A percentile compares a stretch with the other conserved stretches of the same genome.
Evolutionary conservation across 2,888 invertebrate genomes (phyloP).

Genomic region (Arctia plantaginis): DNA sequence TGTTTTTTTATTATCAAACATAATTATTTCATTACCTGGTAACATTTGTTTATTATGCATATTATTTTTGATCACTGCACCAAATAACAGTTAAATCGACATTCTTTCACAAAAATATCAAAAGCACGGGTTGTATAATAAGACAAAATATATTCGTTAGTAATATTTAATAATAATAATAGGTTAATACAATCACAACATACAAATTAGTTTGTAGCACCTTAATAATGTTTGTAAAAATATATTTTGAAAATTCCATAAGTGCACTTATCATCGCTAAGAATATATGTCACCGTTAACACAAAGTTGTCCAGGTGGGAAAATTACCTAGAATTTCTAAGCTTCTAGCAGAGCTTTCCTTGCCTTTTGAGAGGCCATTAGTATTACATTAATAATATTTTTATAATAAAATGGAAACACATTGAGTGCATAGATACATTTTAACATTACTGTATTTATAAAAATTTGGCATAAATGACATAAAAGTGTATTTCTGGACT

Average conservation of each 20-base stretch:
- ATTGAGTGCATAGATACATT: background rate
- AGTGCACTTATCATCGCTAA: constrained; percentile 47
- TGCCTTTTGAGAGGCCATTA: background rate
- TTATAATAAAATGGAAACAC: background rate
- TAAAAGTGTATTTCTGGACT: background rate
- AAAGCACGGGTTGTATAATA: constrained; percentile 35
- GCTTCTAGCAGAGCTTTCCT: background rate
- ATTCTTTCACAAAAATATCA: background rate
- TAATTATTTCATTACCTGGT: background rate
- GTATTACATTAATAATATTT: background rate
- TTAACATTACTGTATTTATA: no score
- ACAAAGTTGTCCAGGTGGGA: background rate
- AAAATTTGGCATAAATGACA: no score
- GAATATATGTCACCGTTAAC: background rate
- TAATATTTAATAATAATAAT: constrained; percentile 60
- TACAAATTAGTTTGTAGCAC: constrained; percentile 52
- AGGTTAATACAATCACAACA: constrained; percentile 53
- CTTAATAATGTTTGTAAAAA: constrained; percentile 36
- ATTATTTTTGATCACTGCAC: no score
- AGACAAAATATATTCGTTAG: constrained; percentile 59
- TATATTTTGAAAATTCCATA: constrained; percentile 34
- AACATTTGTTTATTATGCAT: background rate
- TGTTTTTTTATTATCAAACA: no score
- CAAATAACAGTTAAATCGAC: background rate
- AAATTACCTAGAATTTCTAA: background rate